Evolutionary conservation across 1,140 invertebrate species (phyloP).

Genomic region (Drosophila biarmipes): DNA sequence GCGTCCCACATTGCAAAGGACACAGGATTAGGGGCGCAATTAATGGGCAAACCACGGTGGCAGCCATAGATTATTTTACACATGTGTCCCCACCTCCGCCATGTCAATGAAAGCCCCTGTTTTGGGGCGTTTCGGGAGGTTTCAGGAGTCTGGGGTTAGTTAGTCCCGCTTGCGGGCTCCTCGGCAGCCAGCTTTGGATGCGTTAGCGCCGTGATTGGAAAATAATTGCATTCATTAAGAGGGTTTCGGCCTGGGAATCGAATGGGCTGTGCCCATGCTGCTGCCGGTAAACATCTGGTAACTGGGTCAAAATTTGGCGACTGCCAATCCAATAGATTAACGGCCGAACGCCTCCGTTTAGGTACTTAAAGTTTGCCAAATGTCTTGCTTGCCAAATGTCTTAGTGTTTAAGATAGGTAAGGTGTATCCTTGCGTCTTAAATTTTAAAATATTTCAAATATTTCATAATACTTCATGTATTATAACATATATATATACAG

Average conservation of each 20-base stretch:
- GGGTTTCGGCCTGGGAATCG: conserved; percentile 9
- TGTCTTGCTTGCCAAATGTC: neutral
- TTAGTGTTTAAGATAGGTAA: neutral
- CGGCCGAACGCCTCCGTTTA: conserved; percentile 24
- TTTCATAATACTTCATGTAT: too few species aligned
- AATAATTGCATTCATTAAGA: conserved; percentile 73
- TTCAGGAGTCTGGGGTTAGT: conserved; percentile 5
- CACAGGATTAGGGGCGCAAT: conserved; percentile 52
- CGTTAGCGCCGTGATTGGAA: conserved; percentile 63
- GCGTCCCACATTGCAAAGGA: conserved; percentile 33
- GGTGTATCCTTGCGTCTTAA: neutral
- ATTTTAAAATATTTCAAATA: too few species aligned
- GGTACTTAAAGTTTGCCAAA: neutral
- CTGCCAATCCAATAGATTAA: conserved; percentile 43
- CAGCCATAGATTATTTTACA: conserved; percentile 35
- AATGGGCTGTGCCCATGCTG: neutral
- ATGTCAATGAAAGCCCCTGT: conserved; percentile 54
- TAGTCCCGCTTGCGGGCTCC: conserved; percentile 18
- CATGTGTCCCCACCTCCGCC: conserved; percentile 19
- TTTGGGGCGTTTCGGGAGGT: neutral
- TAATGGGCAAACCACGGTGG: conserved; percentile 41
- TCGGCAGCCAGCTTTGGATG: conserved; percentile 32
- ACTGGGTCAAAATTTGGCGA: conserved; percentile 44
- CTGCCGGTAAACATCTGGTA: conserved; percentile 19
- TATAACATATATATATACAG: too few species aligned